Evolutionary conservation across 2,113 vertebrate species (phyloP).

Genomic region (Ginglymostoma cirratum): DNA sequence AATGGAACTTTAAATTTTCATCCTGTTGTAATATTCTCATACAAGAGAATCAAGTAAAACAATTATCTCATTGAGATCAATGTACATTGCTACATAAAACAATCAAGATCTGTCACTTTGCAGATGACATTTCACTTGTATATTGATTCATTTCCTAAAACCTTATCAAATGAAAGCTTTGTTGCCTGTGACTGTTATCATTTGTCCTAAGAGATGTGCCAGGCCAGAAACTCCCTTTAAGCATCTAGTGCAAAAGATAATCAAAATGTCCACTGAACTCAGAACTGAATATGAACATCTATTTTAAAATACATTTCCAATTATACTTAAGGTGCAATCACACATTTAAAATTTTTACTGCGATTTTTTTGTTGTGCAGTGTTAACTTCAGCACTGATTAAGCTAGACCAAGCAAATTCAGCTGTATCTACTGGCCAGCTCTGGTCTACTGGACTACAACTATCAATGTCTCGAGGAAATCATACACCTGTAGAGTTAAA

Average conservation of each 20-base stretch:
- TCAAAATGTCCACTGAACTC: conserved; percentile 77
- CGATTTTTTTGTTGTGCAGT: neutral
- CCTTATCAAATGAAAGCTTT: conserved; percentile 44
- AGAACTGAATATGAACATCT: conserved; percentile 43
- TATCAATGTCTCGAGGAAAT: neutral
- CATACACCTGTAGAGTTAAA: neutral
- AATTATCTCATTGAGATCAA: conserved; percentile 99
- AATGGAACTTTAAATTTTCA: conserved; percentile 75
- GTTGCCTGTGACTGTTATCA: conserved; percentile 78
- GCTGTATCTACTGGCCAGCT: neutral
- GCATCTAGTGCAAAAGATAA: conserved; percentile 93
- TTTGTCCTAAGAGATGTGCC: conserved; percentile 92
- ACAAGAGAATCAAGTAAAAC: conserved; percentile 98
- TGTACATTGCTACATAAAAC: conserved; percentile 99
- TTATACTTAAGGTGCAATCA: conserved; percentile 23
- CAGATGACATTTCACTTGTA: conserved; percentile 74
- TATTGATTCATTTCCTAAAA: conserved; percentile 78
- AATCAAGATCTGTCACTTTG: conserved; percentile 83
- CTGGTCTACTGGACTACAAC: neutral
- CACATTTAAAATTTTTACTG: neutral
- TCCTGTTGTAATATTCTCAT: conserved; percentile 96
- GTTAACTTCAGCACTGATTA: neutral
- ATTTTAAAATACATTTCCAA: conserved; percentile 20
- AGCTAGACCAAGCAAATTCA: neutral
- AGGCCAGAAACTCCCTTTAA: conserved; percentile 87